Evolutionary conservation across 1,140 invertebrate genomes (phyloP), one percentile per base, ranked within the genome.

Genomic region (Tetragonula clypearis): DNA sequence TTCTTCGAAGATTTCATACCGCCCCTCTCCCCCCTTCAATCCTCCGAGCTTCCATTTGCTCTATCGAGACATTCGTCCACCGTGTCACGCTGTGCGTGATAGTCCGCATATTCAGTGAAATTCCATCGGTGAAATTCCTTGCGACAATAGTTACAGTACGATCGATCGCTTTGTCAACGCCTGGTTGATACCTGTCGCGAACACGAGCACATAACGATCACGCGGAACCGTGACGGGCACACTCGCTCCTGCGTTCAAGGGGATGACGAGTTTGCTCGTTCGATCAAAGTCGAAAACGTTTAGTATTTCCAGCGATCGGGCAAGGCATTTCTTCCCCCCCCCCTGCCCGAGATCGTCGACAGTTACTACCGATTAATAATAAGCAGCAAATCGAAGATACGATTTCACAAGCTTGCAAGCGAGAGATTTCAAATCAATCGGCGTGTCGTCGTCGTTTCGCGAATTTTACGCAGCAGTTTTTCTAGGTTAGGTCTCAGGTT

Each of bases 121-220:
- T 58, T 35, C 55, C 55, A 35, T 30, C 73, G 55, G 73, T 58
- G 73, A 30, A 75, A 75, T 75, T 75, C 26, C 11, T 35, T 23
- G 55, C 41, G 41, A 49, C 41, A 49, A 49, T 35, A 75, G 55
- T 56, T 58, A 58, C 55, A 58, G 74, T 15, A 60, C 21, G 41
- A 60, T 76, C 56, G 74, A 76, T 60, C 60, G 74, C 74, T 76
- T 76, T 76, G 74, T 76, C 60, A 30, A 76, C 56, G 74, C 55
- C 55, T 76, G 56, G 74, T 76, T 76, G 74, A 76, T 76, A 76
- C 74, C 74, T 76, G 74, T 76, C 74, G 74, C 21, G 56, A 60
- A 76, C 74, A 76, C n/a, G 56, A 17, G 30, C 19, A 23, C 56
- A 56, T 23, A 76, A 76, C 74, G 60, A 76, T 76, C 35, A 60